A percentile compares a stretch with the other conserved stretches of the same genome.
Evolutionary conservation across 2,797 vertebrate species (phyloP).

Genomic region (Peromyscus nudipes): DNA sequence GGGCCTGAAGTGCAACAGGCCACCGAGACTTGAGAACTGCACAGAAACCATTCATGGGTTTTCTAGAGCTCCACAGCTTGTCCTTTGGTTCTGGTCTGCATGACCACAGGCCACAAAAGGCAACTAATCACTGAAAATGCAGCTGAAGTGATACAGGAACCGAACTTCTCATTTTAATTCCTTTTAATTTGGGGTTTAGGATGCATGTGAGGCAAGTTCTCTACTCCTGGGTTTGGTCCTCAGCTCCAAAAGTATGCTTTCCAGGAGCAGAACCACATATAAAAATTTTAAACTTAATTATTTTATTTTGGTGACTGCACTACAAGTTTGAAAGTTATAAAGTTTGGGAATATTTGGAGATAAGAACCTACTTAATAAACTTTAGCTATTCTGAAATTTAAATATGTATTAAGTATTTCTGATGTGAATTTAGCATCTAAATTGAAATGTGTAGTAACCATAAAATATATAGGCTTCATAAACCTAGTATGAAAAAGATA

Average conservation of each 20-base stretch:
- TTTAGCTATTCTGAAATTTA: constrained; percentile 22
- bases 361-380: not conserved
- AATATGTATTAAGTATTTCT: constrained; percentile 13
- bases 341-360: not conserved
- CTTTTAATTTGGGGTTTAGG: not conserved
- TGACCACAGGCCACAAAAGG: not conserved
- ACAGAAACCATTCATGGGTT: not conserved
- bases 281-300: not conserved
- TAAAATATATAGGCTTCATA: constrained; percentile 26
- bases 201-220: not conserved
- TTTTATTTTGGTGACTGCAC: not conserved
- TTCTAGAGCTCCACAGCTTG: not conserved
- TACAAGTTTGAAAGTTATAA: not conserved
- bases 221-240: not conserved
- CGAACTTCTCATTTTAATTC: constrained; percentile 27
- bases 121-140: not conserved
- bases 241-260: not conserved
- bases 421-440: constrained; percentile 29
- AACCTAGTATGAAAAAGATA: not conserved
- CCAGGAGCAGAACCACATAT: not conserved
- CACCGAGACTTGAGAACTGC: not conserved
- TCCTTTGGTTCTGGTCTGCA: not conserved
- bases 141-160: not conserved
- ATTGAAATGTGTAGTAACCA: not conserved
- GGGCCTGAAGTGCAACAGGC: not conserved